Evolutionary conservation across 2,888 invertebrate genomes (phyloP).

Genomic region (Priocnemis perturbator): DNA sequence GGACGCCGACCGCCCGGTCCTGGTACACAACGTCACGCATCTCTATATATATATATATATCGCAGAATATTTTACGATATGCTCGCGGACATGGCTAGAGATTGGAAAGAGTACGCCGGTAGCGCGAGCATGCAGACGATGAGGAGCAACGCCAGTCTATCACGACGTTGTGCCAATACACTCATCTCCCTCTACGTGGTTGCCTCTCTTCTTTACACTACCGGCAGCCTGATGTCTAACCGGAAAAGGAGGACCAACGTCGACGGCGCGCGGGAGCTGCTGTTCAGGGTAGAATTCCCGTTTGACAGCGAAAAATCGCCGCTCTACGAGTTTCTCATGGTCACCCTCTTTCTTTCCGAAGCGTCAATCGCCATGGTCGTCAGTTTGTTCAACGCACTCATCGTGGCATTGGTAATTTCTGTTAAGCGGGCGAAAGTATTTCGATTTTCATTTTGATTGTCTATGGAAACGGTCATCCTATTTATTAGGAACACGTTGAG

Average conservation of each 20-base stretch:
- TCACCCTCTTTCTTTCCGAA: background rate
- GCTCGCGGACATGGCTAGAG: constrained; percentile 25
- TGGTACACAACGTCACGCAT: too few species aligned
- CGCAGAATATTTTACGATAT: constrained; percentile 31
- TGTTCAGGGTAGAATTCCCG: constrained; percentile 46
- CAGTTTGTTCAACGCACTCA: background rate
- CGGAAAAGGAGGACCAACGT: background rate
- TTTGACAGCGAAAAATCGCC: constrained; percentile 26
- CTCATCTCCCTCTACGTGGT: constrained; percentile 28
- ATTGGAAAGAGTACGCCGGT: constrained; percentile 29
- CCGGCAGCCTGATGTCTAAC: background rate
- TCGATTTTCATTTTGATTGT: too few species aligned
- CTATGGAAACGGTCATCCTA: too few species aligned
- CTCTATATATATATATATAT: too few species aligned
- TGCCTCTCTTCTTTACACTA: constrained; percentile 17
- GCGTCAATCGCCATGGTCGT: background rate
- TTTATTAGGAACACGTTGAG: too few species aligned
- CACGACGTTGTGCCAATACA: constrained; percentile 30
- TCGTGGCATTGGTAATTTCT: constrained; percentile 25
- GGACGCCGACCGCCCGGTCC: too few species aligned
- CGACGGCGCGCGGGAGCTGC: constrained; percentile 8
- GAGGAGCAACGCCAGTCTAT: constrained; percentile 26
- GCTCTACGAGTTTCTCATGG: constrained; percentile 27
- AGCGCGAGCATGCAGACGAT: constrained; percentile 18
- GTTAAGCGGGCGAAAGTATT: too few species aligned